Evolutionary conservation across 2,797 vertebrate genomes (phyloP).

Genomic region (Cetoscarus ocellatus): DNA sequence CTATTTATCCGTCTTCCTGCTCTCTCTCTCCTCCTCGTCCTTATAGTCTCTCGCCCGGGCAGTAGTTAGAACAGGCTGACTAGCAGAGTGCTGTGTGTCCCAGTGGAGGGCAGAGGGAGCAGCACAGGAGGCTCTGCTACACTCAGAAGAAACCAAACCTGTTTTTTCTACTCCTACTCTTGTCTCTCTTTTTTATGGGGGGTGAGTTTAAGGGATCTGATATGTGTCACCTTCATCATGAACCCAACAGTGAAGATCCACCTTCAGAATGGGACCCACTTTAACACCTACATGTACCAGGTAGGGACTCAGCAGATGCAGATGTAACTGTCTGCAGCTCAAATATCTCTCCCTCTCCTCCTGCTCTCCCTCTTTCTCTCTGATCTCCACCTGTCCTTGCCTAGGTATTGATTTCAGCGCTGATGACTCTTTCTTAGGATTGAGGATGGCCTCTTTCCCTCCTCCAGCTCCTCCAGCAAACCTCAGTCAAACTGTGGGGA

Average conservation of each 20-base stretch:
- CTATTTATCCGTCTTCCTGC: slow-evolving; percentile 27
- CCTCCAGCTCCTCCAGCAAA: slow-evolving; percentile 27
- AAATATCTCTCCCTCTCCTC: slow-evolving; percentile 37
- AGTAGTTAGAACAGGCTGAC: slow-evolving; percentile 54
- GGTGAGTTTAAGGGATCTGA: slow-evolving; percentile 71
- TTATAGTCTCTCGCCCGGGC: slow-evolving; percentile 37
- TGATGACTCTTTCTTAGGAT: slow-evolving; percentile 67
- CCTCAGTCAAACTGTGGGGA: slow-evolving; percentile 45
- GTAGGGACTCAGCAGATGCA: slow-evolving; percentile 77
- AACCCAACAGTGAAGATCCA: slow-evolving; percentile 82
- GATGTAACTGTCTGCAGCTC: slow-evolving; percentile 51
- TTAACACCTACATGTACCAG: slow-evolving; percentile 91
- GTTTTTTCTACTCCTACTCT: slow-evolving; percentile 23
- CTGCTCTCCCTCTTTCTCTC: slow-evolving; percentile 50
- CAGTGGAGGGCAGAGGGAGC: slow-evolving; percentile 57
- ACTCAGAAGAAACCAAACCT: slow-evolving; percentile 48
- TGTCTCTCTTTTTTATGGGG: slow-evolving; percentile 61
- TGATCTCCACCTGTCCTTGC: slow-evolving; percentile 64
- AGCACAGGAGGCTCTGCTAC: slow-evolving; percentile 66
- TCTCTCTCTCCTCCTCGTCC: slow-evolving; percentile 17
- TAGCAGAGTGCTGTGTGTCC: slow-evolving; percentile 64
- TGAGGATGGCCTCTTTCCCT: slow-evolving; percentile 66
- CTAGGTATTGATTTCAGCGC: slow-evolving; percentile 68
- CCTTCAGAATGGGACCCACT: slow-evolving; percentile 89
- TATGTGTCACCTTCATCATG: slow-evolving; percentile 86